Conservation (phyloP, 1,140 invertebrate genomes). For the Microplitis demolitor region DNA sequence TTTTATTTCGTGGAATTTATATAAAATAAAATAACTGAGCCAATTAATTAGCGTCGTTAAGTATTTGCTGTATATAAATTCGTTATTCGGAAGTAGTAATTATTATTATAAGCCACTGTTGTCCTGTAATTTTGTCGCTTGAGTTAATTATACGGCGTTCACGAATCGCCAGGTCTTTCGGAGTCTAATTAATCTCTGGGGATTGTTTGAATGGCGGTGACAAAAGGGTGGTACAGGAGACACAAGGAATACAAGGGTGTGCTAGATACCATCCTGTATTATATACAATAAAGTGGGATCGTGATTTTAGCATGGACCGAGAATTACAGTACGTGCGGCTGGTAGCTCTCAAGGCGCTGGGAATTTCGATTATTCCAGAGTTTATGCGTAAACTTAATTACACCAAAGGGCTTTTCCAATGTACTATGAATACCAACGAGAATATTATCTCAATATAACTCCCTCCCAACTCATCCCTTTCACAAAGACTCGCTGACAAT, state of each 20-base stretch:
- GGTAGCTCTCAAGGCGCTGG: not conserved
- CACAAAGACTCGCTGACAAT: not conserved
- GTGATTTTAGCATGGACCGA: not conserved
- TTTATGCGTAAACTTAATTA: constrained; percentile 26
- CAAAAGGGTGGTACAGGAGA: constrained; percentile 5
- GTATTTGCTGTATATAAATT: too few relatives aligned
- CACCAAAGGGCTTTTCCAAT: not conserved
- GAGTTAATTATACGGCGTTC: constrained; percentile 1
- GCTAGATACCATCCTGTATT: not conserved
- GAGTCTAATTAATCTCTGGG: constrained; percentile 23
- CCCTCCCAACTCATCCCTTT: not conserved
- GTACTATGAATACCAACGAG: constrained; percentile 18
- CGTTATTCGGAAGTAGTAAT: not conserved
- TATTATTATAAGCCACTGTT: not conserved
- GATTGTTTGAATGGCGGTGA: constrained; percentile 22
- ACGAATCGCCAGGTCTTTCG: not conserved
- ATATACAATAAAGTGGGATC: not conserved
- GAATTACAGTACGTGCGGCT: not conserved
- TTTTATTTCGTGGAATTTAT: not conserved
- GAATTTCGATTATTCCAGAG: constrained; percentile 22
- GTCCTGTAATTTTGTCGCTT: not conserved
- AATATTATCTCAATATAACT: not conserved
- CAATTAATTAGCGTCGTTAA: not conserved
- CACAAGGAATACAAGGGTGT: not conserved
- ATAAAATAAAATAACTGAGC: not conserved